Percentiles rank a stretch among this genome's conserved stretches.
Evolutionary conservation across 2,797 vertebrate genomes (phyloP).

Genomic region (Gastrophryne carolinensis): DNA sequence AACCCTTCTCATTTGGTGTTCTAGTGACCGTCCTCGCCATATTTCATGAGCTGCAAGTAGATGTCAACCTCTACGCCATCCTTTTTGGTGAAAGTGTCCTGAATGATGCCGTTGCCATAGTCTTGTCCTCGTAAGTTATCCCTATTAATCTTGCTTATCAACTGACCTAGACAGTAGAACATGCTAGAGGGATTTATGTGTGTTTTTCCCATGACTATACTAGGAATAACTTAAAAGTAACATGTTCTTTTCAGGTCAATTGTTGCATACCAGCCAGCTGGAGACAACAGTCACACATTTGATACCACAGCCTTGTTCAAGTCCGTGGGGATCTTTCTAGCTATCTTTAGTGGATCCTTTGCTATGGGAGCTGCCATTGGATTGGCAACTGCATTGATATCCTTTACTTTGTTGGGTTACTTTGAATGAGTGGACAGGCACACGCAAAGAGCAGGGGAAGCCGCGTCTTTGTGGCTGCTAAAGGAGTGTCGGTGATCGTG

Average conservation of each 20-base stretch:
- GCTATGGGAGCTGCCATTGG: conserved; percentile 92
- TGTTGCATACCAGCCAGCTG: conserved; percentile 89
- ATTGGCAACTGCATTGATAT: conserved; percentile 94
- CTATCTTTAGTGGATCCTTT: conserved; percentile 96
- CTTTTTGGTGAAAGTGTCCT: conserved; percentile 97
- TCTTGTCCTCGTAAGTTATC: conserved; percentile 91
- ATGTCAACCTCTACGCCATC: conserved; percentile 92
- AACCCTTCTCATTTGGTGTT: conserved; percentile 64
- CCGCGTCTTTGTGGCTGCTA: too few relatives aligned
- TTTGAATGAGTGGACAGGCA: too few relatives aligned
- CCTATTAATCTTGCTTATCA: too few relatives aligned
- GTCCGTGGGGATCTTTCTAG: conserved; percentile 90
- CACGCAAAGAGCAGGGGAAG: too few relatives aligned
- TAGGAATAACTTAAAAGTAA: too few relatives aligned
- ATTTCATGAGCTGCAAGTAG: conserved; percentile 96
- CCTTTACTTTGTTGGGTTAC: conserved; percentile 65
- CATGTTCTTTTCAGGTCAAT: conserved; percentile 78
- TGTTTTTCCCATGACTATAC: too few relatives aligned
- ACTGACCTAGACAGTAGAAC: too few relatives aligned
- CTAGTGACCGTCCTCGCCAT: conserved; percentile 97
- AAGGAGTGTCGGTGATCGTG: too few relatives aligned
- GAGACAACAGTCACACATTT: conserved; percentile 93
- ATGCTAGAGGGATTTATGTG: too few relatives aligned
- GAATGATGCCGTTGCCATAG: conserved; percentile 95
- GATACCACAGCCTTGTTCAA: conserved; percentile 91